Percentiles rank a stretch among this genome's conserved stretches.
phyloP scores from a whole-genome alignment of 2,113 vertebrate genomes.

The Catagonus wagneri region DNA sequence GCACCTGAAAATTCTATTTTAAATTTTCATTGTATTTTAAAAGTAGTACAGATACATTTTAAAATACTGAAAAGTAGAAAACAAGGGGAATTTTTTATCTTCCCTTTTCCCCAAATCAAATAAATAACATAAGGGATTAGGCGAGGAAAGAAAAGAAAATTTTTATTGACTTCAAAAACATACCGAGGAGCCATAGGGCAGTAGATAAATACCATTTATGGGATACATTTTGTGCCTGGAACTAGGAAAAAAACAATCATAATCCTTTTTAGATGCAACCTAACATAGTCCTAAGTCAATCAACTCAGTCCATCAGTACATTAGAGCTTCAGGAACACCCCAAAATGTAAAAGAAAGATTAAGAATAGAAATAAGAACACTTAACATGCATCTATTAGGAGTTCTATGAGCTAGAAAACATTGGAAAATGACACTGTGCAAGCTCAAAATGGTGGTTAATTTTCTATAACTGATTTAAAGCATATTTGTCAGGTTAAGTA shows the following conservation, averaged over 20 bases:
- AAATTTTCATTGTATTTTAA: slow-evolving; percentile 16
- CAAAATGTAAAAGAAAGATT: neutral
- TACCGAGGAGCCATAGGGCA: neutral
- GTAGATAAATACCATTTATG: neutral
- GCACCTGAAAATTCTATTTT: slow-evolving; percentile 18
- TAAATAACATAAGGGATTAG: neutral
- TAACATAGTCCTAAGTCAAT: neutral
- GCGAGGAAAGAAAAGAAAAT: neutral
- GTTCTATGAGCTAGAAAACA: neutral
- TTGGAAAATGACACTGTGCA: neutral
- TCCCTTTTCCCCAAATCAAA: neutral
- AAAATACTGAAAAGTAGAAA: neutral
- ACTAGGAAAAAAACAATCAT: neutral
- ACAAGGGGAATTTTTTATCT: neutral
- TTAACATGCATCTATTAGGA: neutral
- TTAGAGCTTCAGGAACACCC: neutral
- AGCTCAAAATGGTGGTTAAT: neutral
- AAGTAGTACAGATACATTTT: slow-evolving; percentile 3
- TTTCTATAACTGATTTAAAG: neutral
- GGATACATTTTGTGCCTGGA: neutral
- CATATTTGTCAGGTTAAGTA: neutral
- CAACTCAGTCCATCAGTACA: neutral
- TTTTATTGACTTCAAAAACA: slow-evolving; percentile 35
- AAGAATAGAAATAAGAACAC: neutral
- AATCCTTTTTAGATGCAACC: neutral